Evolutionary conservation across 2,797 vertebrate species (phyloP), one percentile per base, ranked within the genome.

Genomic region (Diplodus puntazzo): DNA sequence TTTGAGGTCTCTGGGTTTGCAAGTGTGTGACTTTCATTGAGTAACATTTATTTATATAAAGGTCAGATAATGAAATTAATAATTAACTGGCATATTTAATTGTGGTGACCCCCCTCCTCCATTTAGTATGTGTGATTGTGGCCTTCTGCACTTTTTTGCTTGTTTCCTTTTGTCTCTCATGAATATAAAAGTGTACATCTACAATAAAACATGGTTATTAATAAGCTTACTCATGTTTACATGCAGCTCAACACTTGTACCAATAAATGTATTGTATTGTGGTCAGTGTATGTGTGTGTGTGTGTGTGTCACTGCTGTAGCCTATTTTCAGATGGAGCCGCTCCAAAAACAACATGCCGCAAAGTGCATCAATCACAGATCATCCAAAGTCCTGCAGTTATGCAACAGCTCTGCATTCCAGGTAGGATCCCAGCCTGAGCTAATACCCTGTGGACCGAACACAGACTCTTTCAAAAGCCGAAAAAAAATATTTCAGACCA

Each of bases 331-430:
- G 53, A 3, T 54, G n/a, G 30, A 65, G 64, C 39, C 0, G 1
- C 10, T 72, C 60, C 71, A 59, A 66, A 53, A 73, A 74, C 20
- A 80, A 80, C 63, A 59, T 23, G 50, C 66, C 61, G 69, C 70
- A 77, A 67, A 75, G 69, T 43, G 75, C 78, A 83, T 90, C 82
- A 75, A 50, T 73, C 57, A 65, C 72, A 78, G 68, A 79, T 77
- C 77, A 75, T 78, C 81, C 64, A 74, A 83, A 87, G 81, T 91
- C 86, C 84, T 81, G 34, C 0, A 18, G 80, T 92, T 92, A 81
- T 13, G 18, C 68, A 92, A 92, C 73, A 77, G 81, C 49, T 27
- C 78, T 62, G 80, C 87, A 87, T 88, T 85, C 84, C 87, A 92
- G 89, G 89, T 90, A 73, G 75, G 61, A 84, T 85, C 79, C 81